phyloP scores from a whole-genome alignment of 35 echinoderm and acorn worm genomes.

The Ophiothrix spiculata region DNA sequence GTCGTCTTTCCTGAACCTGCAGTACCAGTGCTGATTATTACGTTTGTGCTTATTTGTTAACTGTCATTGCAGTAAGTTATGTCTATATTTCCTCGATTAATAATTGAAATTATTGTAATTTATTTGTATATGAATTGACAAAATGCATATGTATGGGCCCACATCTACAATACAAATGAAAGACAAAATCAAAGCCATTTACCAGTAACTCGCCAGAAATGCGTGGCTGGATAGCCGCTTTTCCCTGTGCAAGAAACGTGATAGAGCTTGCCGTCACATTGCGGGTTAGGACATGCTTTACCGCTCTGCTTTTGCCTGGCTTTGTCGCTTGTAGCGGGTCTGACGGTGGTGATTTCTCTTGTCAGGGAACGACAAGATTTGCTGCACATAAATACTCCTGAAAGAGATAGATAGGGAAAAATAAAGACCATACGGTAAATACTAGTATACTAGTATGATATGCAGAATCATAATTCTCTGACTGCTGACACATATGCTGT shows the following conservation, averaged over 20 bases:
- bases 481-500: no score
- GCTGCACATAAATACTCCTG: conserved; percentile 86
- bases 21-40: no score
- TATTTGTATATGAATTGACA: no score
- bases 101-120: no score
- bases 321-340: conserved; percentile 87
- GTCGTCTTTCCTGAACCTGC: no score
- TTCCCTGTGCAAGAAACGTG: conserved; percentile 85
- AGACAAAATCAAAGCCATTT: conserved; percentile 4
- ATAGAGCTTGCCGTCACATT: conserved; percentile 79
- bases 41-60: no score
- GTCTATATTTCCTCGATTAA: no score
- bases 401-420: not conserved
- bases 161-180: no score
- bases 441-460: no score
- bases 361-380: conserved; percentile 55
- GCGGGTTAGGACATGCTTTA: conserved; percentile 73
- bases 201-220: conserved; percentile 98
- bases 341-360: conserved; percentile 73
- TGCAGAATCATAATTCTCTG: no score
- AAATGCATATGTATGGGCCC: no score
- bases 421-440: not conserved
- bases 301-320: conserved; percentile 83
- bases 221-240: conserved; percentile 90
- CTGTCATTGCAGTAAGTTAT: no score